Conservation (phyloP, 1,140 invertebrate species). For the Drosophila nannoptera region DNA sequence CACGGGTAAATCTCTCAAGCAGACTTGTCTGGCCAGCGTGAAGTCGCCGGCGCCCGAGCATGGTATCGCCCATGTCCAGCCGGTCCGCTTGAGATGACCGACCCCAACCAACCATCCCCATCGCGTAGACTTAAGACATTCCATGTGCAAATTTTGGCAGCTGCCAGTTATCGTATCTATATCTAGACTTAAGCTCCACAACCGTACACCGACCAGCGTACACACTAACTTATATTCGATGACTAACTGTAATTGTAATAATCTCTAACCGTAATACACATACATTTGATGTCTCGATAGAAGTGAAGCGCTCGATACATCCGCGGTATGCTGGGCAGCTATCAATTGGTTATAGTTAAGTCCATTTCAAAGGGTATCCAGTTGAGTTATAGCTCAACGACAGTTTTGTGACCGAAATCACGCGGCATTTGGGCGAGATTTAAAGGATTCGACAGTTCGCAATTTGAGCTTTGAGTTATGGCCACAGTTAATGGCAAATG, state of each 20-base stretch:
- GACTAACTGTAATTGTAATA: conserved; percentile 1
- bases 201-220: conserved; percentile 17
- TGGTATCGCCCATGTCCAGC: conserved; percentile 79
- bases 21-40: conserved; percentile 81
- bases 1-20: conserved; percentile 79
- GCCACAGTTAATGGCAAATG: conserved; percentile 1
- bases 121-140: conserved; percentile 33
- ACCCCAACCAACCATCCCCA: too few relatives aligned
- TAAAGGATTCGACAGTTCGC: neutral
- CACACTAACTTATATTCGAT: conserved; percentile 25
- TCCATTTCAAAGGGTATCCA: too few relatives aligned
- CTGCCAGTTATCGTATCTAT: conserved; percentile 13
- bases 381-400: too few relatives aligned
- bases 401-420: neutral
- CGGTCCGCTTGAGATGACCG: conserved; percentile 77
- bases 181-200: conserved; percentile 24
- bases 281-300: neutral
- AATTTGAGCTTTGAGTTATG: neutral
- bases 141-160: conserved; percentile 45
- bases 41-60: conserved; percentile 80
- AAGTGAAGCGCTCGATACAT: neutral
- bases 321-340: too few relatives aligned
- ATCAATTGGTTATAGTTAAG: too few relatives aligned
- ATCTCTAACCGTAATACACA: neutral
- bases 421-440: neutral